Evolutionary conservation across 2,113 vertebrate genomes (phyloP).

Genomic region (Hassar affinis): DNA sequence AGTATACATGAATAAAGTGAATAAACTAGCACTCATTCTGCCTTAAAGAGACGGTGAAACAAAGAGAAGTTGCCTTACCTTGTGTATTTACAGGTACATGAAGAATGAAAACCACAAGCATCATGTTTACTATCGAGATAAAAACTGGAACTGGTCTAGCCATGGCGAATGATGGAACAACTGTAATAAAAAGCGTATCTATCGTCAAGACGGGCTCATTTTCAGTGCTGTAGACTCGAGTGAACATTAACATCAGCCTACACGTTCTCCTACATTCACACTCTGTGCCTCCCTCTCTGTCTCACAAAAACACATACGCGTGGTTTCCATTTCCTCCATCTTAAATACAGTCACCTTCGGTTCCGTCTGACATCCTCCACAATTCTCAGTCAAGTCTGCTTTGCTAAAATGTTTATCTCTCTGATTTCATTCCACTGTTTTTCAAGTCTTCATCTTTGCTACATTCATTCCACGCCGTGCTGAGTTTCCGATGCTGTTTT

Average conservation of each 20-base stretch:
- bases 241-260: not conserved
- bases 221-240: not conserved
- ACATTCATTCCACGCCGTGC: not conserved
- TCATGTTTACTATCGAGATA: not conserved
- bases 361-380: not conserved
- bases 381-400: not conserved
- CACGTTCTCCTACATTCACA: not conserved
- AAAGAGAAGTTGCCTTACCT: conserved; percentile 10
- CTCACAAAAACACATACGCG: not conserved
- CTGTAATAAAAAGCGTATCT: not conserved
- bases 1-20: not conserved
- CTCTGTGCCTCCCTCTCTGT: not conserved
- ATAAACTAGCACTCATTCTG: not conserved
- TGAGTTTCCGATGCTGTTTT: not conserved
- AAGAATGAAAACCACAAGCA: not conserved
- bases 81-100: not conserved
- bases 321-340: conserved; percentile 34
- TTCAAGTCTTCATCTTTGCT: not conserved
- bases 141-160: not conserved
- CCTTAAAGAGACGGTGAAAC: not conserved
- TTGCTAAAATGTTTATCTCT: not conserved
- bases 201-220: not conserved
- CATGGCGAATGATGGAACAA: not conserved
- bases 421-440: not conserved
- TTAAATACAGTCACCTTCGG: not conserved